Conservation (phyloP, 2,797 vertebrate genomes). For the Coregonus suidteri region DNA sequence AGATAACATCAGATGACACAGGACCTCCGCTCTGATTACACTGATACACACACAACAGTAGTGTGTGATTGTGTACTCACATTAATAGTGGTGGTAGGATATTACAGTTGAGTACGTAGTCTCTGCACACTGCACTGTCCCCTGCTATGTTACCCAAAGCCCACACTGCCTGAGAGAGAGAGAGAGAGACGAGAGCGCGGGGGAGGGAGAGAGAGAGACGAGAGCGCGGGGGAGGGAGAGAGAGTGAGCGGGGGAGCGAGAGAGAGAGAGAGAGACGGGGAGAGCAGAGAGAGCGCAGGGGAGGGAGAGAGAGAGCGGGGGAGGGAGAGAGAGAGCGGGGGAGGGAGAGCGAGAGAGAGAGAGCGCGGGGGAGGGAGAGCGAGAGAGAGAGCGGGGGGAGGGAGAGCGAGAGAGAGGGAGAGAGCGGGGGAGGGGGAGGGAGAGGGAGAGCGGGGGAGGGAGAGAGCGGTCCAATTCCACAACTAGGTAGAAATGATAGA, state of each 20-base stretch:
- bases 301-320: too few relatives aligned
- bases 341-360: too few relatives aligned
- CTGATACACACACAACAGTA: background rate
- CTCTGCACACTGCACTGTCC: constrained; percentile 95
- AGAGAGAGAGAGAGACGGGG: background rate
- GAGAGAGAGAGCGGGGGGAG: too few relatives aligned
- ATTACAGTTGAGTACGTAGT: constrained; percentile 95
- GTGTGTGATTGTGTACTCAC: constrained; percentile 73
- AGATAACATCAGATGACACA: background rate
- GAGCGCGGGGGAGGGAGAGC: too few relatives aligned
- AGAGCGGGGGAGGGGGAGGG: too few relatives aligned
- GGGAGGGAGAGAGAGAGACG: constrained; percentile 14
- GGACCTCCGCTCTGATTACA: background rate
- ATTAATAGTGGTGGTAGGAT: constrained; percentile 93
- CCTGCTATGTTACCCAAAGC: constrained; percentile 98
- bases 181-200: constrained; percentile 1
- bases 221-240: background rate
- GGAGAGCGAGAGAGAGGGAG: too few relatives aligned
- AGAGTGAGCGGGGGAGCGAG: background rate
- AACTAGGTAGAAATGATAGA: too few relatives aligned
- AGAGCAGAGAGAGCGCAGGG: too few relatives aligned
- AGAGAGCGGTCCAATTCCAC: too few relatives aligned
- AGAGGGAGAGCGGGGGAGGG: too few relatives aligned
- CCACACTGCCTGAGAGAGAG: constrained; percentile 88
- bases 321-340: too few relatives aligned